These are phyloP conservation scores for Dioctria linearis DNA, from an alignment of 2,888 invertebrate genomes.

Conservation along the genomic window DNA sequence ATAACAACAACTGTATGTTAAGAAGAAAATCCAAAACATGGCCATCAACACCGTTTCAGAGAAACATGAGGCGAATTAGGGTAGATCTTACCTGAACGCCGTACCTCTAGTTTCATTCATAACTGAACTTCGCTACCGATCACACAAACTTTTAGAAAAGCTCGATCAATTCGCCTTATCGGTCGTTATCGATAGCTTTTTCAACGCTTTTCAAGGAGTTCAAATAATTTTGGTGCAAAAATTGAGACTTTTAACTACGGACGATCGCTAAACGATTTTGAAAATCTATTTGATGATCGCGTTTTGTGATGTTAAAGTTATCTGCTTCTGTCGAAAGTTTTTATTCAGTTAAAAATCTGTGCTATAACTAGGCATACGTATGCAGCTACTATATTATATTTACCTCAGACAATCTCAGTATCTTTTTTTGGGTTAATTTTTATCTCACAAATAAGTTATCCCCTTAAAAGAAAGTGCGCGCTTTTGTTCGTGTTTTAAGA, in stretches of 20 bases:
- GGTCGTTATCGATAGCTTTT: slow-evolving; percentile 15
- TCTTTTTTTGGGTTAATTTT: no score
- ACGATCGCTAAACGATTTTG: no score
- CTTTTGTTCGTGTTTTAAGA: no score
- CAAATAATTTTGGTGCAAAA: no score
- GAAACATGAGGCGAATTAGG: slow-evolving; percentile 19
- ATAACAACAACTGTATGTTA: no score
- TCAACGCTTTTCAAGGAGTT: slow-evolving; percentile 29
- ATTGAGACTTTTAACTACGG: no score
- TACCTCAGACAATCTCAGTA: no score
- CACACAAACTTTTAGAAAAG: slow-evolving; percentile 65
- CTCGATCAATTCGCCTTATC: slow-evolving; percentile 58
- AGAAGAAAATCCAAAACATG: background rate
- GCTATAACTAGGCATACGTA: no score
- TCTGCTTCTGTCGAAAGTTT: background rate
- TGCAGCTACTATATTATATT: no score
- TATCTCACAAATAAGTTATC: no score
- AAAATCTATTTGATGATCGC: slow-evolving; percentile 10
- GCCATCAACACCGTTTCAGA: slow-evolving; percentile 18
- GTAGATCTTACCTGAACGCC: slow-evolving; percentile 24
- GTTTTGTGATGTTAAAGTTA: slow-evolving; percentile 49
- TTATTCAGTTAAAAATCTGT: no score
- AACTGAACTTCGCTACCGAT: slow-evolving; percentile 69
- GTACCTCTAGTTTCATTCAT: slow-evolving; percentile 66
- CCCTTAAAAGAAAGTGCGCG: no score